phyloP scores from a whole-genome alignment of 2,797 vertebrate genomes.

The Pelochelys cantorii region DNA sequence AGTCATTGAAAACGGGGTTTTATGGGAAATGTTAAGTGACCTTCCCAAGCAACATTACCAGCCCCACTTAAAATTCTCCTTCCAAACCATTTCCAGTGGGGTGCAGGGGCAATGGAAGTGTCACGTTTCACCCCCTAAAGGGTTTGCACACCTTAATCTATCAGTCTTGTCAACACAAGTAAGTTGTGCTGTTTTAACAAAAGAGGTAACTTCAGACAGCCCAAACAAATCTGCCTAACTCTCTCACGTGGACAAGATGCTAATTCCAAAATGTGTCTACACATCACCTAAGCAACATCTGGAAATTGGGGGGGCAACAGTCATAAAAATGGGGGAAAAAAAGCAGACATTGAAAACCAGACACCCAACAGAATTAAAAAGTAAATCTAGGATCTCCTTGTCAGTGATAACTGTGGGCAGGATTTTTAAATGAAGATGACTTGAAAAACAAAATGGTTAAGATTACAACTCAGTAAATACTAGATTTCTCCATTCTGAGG shows the following conservation, averaged over 20 bases:
- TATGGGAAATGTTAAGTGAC: no score
- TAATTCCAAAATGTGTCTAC: not conserved
- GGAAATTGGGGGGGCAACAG: fast-evolving
- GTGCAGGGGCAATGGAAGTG: not conserved
- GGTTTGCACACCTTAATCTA: not conserved
- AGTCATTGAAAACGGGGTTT: no score
- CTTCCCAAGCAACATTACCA: no score
- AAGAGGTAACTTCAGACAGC: not conserved
- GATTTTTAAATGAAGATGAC: not conserved
- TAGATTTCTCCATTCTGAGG: no score
- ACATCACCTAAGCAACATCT: not conserved
- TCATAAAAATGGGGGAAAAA: not conserved
- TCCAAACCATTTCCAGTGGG: fast-evolving
- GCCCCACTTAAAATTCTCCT: not conserved
- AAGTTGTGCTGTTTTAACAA: not conserved
- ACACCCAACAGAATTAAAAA: not conserved
- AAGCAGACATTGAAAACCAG: not conserved
- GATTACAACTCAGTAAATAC: no score
- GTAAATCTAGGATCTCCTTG: not conserved
- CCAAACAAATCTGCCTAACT: not conserved
- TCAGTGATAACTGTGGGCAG: not conserved
- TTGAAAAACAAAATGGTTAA: not conserved
- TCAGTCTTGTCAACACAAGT: not conserved
- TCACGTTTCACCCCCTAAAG: fast-evolving
- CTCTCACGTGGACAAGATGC: not conserved